Conservation (phyloP, 2,113 vertebrate genomes). For the Thunnus maccoyii region DNA sequence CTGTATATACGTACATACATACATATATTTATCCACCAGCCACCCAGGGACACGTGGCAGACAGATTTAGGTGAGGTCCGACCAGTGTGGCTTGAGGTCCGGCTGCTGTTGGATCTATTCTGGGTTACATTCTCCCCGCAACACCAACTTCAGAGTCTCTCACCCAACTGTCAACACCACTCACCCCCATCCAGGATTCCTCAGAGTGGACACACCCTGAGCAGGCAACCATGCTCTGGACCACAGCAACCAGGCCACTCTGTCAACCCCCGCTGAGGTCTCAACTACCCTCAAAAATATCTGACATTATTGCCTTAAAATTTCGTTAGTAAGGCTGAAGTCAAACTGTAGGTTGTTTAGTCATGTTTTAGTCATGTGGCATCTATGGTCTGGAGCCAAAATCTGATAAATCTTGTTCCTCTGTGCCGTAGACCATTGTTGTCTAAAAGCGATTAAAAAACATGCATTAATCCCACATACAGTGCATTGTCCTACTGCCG, state of each 20-base stretch:
- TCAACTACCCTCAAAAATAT: slow-evolving; percentile 51
- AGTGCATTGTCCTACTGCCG: no score
- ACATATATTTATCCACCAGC: slow-evolving; percentile 37
- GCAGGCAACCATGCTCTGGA: slow-evolving; percentile 38
- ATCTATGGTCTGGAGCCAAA: not conserved
- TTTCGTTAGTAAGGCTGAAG: slow-evolving; percentile 2
- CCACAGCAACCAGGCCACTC: slow-evolving; percentile 63
- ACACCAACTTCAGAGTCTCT: slow-evolving; percentile 62
- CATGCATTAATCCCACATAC: no score
- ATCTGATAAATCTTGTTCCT: no score
- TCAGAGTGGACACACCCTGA: slow-evolving; percentile 65
- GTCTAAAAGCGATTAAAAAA: no score
- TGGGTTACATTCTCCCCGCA: slow-evolving; percentile 55
- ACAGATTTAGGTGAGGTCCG: slow-evolving; percentile 64
- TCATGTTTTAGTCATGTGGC: not conserved
- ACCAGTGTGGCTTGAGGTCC: slow-evolving; percentile 69
- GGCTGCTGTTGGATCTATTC: slow-evolving; percentile 67
- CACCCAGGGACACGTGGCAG: slow-evolving; percentile 66
- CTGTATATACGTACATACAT: not conserved
- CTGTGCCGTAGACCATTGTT: no score
- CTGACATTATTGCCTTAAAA: slow-evolving; percentile 24
- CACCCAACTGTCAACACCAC: slow-evolving; percentile 68
- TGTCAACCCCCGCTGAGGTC: slow-evolving; percentile 48
- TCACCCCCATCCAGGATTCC: slow-evolving; percentile 61
- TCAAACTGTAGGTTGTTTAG: not conserved